Evolutionary conservation across 2,113 vertebrate species (phyloP), one percentile per base, ranked within the genome.

Genomic region (Polypterus senegalus): DNA sequence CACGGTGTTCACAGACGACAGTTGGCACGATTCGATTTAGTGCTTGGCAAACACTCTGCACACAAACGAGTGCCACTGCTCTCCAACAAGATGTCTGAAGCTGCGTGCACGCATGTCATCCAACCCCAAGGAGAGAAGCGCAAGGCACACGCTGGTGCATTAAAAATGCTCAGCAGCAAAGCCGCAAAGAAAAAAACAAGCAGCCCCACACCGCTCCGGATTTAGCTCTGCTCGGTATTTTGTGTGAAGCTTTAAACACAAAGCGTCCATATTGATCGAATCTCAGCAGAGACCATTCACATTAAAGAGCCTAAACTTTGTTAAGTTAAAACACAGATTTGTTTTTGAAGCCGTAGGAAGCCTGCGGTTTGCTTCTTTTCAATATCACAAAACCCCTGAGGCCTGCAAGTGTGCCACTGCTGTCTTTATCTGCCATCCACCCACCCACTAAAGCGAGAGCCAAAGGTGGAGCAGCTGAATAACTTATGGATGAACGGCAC

Each of bases 231-330:
- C 56, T 57, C 46, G 54, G 57, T 63, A 63, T 63, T 57, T 57
- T 63, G 57, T 46, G 49, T 5, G 9, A 45, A 63, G 56, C 53
- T 27, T 27, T 27, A 27, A 27, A 27, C 27, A 49, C 53, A 63
- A 54, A 63, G 57, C 27, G 27, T 63, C 53, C 62, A 63, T 57
- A 57, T 63, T 63, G 62, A 63, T 63, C 43, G 55, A 54, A 54
- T 44, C 62, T 3, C 53, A 9, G 56, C 56, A 47, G 56, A 54
- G 56, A 54, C 62, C 8, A 53, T 10, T 57, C 54, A 59, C 44
- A 64, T 47, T 64, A 58, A 64, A 60, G 49, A 59, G 53, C 60
- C 49, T 58, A 44, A 10, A 54, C 63, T 63, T 57, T 64, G 57
- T 64, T 64, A 64, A 51, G 49, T 52, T 64, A 52, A 53, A 58